These are phyloP conservation scores for Drosophila kepulauana DNA, from an alignment of 1,140 invertebrate species.

Conservation along the genomic window DNA sequence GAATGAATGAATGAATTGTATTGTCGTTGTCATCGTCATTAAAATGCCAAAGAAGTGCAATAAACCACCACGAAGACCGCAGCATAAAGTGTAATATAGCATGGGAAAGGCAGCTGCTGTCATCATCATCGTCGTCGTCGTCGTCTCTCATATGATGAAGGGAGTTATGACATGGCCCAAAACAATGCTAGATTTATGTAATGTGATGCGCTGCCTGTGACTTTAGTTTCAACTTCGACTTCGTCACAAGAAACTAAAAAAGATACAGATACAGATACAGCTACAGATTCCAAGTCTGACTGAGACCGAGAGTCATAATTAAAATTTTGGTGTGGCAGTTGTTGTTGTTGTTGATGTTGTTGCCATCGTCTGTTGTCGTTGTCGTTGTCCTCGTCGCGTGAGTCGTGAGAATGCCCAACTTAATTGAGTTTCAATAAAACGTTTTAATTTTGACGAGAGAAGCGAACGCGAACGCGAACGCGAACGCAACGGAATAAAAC, in stretches of 20 bases:
- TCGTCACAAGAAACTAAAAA: not conserved
- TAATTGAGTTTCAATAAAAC: slow-evolving; percentile 83
- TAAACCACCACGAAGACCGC: slow-evolving; percentile 1
- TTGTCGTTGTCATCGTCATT: slow-evolving; percentile 1
- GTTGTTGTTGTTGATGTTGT: slow-evolving; percentile 27
- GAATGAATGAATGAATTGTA: not conserved
- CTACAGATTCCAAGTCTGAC: slow-evolving; percentile 25
- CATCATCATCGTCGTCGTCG: slow-evolving; percentile 12
- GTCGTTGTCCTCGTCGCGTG: slow-evolving; percentile 26
- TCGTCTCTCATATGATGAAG: slow-evolving; percentile 18
- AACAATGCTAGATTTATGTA: slow-evolving; percentile 73
- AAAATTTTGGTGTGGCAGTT: slow-evolving; percentile 39
- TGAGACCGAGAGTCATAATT: slow-evolving; percentile 21
- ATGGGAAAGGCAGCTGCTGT: slow-evolving; percentile 38
- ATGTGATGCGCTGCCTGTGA: slow-evolving; percentile 41
- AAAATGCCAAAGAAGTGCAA: slow-evolving; percentile 14
- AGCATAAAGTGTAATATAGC: slow-evolving; percentile 21
- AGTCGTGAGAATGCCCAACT: slow-evolving; percentile 74
- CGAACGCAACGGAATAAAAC: slow-evolving; percentile 23
- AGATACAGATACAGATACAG: not conserved
- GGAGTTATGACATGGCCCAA: slow-evolving; percentile 62
- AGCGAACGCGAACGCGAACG: not conserved
- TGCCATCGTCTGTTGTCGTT: slow-evolving; percentile 23
- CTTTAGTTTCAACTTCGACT: slow-evolving; percentile 8
- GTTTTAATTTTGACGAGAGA: slow-evolving; percentile 74